Evolutionary conservation across 2,888 invertebrate genomes (phyloP), one percentile per base, ranked within the genome.

Genomic region (Tenthredo mesomela): DNA sequence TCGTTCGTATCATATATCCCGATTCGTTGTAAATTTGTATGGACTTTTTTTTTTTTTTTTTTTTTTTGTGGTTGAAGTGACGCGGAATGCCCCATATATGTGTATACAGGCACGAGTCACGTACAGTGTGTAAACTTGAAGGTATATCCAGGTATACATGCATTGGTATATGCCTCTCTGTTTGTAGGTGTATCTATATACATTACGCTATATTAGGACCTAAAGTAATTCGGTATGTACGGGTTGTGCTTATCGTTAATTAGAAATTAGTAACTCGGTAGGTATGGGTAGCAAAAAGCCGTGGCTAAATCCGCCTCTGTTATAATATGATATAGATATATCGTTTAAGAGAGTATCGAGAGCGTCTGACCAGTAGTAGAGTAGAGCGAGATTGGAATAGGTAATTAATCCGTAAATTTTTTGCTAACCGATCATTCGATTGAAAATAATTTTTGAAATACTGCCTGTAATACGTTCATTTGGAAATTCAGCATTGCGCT

Each of bases 231-330:
- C 54, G 47, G 77, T 77, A 77, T 77, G 54, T 54, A 77, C 54
- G 54, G 54, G 50, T 29, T 54, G 77, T 54, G 77, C 50, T 77
- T 77, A 77, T 54, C 50, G 77, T 54, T 77, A 54, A 77, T 77
- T 77, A 25, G 77, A 54, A 77, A 54, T 54, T 77, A 77, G 77
- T 29, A 29, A 54, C 50, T 77, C 33, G 50, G 15, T 37, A 37
- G n/a, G n/a, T n/a, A n/a, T n/a, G n/a, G n/a, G n/a, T 40, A 40
- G 50, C 77, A 77, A 77, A 77, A 77, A 77, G 50, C 77, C 43
- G 1, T 10, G 10, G 43, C 21, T 25, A 6, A 77, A 29, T 18
- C 77, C 75, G 21, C 75, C 77, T 12, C 10, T 50, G 18, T 43
- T 47, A 73, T 71, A 54, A 54, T 54, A 54, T 18, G 25, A 50